Evolutionary conservation across 2,888 invertebrate species (phyloP).

Genomic region (Anticlea derivata): DNA sequence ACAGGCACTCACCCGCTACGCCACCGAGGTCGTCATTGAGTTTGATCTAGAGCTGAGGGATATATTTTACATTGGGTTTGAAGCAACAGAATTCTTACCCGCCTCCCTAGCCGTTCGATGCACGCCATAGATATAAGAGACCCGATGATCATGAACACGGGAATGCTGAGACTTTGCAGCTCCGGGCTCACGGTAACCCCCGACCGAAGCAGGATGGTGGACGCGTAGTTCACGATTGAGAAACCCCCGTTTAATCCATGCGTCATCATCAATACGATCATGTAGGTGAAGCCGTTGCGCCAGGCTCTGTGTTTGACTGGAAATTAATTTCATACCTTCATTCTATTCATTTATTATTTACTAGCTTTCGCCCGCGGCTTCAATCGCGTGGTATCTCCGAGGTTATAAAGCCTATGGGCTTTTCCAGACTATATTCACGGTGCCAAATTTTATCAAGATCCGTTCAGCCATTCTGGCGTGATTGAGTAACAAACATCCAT

Average conservation of each 20-base stretch:
- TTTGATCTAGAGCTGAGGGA: too few species aligned
- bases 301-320: slow-evolving; percentile 52
- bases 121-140: slow-evolving; percentile 41
- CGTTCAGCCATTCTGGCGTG: too few species aligned
- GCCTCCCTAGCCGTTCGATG: slow-evolving; percentile 47
- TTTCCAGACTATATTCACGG: too few species aligned
- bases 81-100: slow-evolving; percentile 37
- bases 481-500: too few species aligned
- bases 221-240: slow-evolving; percentile 48
- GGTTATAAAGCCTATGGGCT: too few species aligned
- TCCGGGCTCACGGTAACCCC: slow-evolving; percentile 46
- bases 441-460: too few species aligned
- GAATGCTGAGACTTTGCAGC: slow-evolving; percentile 49
- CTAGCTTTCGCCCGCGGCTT: too few species aligned
- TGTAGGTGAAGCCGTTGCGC: slow-evolving; percentile 47
- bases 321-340: slow-evolving; percentile 30
- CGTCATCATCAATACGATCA: slow-evolving; percentile 35
- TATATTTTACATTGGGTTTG: too few species aligned
- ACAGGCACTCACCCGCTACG: too few species aligned
- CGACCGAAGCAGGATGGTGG: slow-evolving; percentile 43
- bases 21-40: too few species aligned
- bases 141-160: slow-evolving; percentile 48
- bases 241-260: slow-evolving; percentile 49
- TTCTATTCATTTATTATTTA: too few species aligned
- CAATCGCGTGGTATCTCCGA: too few species aligned